phyloP scores from a whole-genome alignment of 2,888 invertebrate genomes.

The Matsumyia berberina region DNA sequence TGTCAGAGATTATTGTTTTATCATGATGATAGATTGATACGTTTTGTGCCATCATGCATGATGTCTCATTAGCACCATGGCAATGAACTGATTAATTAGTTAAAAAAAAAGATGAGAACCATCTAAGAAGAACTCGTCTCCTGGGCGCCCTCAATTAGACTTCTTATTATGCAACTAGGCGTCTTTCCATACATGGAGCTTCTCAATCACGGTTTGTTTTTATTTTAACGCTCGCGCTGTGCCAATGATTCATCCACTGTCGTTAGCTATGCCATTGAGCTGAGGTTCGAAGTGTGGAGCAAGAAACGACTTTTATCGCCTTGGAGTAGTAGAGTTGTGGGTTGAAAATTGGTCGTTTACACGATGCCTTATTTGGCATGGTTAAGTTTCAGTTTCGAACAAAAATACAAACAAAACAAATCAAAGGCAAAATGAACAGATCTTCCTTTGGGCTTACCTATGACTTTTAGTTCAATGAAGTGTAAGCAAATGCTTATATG shows the following conservation, averaged over 20 bases:
- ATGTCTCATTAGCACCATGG: slow-evolving; percentile 60
- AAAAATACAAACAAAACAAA: not conserved
- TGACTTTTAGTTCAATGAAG: slow-evolving; percentile 33
- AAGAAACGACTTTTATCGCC: slow-evolving; percentile 54
- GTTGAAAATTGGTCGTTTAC: slow-evolving; percentile 71
- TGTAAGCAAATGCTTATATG: slow-evolving; percentile 30
- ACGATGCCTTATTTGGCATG: slow-evolving; percentile 59
- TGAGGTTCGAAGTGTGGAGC: slow-evolving; percentile 44
- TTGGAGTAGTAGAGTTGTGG: slow-evolving; percentile 45
- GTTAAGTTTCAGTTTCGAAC: slow-evolving; percentile 42
- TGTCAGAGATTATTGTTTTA: slow-evolving; percentile 70
- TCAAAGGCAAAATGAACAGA: slow-evolving; percentile 25
- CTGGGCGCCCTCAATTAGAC: slow-evolving; percentile 23
- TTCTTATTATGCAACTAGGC: slow-evolving; percentile 57
- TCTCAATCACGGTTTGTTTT: slow-evolving; percentile 11
- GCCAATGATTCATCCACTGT: slow-evolving; percentile 61
- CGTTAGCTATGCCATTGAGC: slow-evolving; percentile 39
- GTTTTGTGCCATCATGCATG: slow-evolving; percentile 42
- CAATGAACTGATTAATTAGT: slow-evolving; percentile 63
- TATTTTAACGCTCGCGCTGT: not conserved
- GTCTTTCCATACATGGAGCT: slow-evolving; percentile 63
- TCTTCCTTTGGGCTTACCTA: slow-evolving; percentile 36
- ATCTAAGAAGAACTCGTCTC: slow-evolving; percentile 8
- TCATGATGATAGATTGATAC: slow-evolving; percentile 67
- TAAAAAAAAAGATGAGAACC: not conserved